phyloP scores from a whole-genome alignment of 2,113 vertebrate species.

The Trematocara stigmaticum region DNA sequence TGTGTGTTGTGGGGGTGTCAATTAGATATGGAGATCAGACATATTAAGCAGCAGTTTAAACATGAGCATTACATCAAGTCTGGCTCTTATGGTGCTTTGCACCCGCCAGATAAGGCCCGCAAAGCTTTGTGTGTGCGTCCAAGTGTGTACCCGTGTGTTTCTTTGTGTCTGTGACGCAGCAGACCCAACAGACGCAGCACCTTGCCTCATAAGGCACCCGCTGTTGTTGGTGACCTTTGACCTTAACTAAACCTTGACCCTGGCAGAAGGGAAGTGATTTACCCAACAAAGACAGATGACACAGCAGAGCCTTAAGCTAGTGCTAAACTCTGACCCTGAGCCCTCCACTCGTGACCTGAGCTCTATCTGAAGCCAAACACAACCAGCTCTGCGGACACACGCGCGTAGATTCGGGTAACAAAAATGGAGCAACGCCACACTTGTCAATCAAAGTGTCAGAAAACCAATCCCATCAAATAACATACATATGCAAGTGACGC shows the following conservation, averaged over 20 bases:
- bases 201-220: constrained; percentile 43
- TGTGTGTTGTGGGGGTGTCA: constrained; percentile 37
- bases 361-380: constrained; percentile 46
- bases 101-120: constrained; percentile 51
- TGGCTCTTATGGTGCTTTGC: constrained; percentile 42
- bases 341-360: constrained; percentile 3
- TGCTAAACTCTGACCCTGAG: constrained; percentile 30
- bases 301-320: constrained; percentile 15
- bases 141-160: not conserved
- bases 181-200: constrained; percentile 57
- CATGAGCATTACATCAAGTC: constrained; percentile 51
- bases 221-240: constrained; percentile 67
- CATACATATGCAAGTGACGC: constrained; percentile 44
- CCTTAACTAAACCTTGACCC: constrained; percentile 76
- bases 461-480: constrained; percentile 36
- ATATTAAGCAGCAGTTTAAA: constrained; percentile 64
- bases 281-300: constrained; percentile 54
- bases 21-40: constrained; percentile 84
- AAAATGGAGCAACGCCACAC: not conserved
- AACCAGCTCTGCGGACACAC: constrained; percentile 15
- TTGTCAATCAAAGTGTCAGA: constrained; percentile 48
- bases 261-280: constrained; percentile 66
- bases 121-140: constrained; percentile 26
- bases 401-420: constrained; percentile 19
- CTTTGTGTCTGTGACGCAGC: constrained; percentile 52